Percentiles rank a stretch among this genome's conserved stretches.
These are phyloP conservation scores for Acromyrmex heyeri DNA, from an alignment of 1,140 invertebrate genomes.

Conservation along the genomic window DNA sequence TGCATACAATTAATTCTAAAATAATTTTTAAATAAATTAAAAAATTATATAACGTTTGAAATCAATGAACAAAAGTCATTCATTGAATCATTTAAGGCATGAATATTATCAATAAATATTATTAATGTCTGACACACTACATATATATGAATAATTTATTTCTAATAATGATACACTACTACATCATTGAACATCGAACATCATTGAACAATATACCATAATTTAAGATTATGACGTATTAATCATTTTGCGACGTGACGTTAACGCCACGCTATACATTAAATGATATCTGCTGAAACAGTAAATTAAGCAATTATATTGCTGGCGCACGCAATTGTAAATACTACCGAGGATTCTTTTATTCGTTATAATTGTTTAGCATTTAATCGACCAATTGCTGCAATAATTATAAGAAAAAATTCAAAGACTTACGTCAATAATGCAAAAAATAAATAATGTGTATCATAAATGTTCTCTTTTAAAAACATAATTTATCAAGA, in stretches of 20 bases:
- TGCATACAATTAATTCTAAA: too few species aligned
- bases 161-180: background rate
- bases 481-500: background rate
- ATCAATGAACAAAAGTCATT: too few species aligned
- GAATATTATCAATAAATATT: background rate
- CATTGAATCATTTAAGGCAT: too few species aligned
- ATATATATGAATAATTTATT: background rate
- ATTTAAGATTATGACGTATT: background rate
- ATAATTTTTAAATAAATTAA: too few species aligned
- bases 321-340: slow-evolving; percentile 13
- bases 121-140: background rate
- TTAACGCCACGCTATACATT: background rate
- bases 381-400: background rate
- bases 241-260: background rate
- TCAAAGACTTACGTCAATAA: background rate
- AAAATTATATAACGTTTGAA: too few species aligned
- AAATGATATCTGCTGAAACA: slow-evolving; percentile 21
- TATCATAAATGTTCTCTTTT: background rate
- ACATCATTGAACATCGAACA: too few species aligned
- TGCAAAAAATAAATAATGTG: background rate
- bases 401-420: background rate
- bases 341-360: background rate
- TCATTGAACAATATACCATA: background rate
- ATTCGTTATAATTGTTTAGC: background rate
- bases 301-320: slow-evolving; percentile 38